Conservation (phyloP, 37 sponge, comb jelly and placozoan species). For the Spongilla lacustris region DNA sequence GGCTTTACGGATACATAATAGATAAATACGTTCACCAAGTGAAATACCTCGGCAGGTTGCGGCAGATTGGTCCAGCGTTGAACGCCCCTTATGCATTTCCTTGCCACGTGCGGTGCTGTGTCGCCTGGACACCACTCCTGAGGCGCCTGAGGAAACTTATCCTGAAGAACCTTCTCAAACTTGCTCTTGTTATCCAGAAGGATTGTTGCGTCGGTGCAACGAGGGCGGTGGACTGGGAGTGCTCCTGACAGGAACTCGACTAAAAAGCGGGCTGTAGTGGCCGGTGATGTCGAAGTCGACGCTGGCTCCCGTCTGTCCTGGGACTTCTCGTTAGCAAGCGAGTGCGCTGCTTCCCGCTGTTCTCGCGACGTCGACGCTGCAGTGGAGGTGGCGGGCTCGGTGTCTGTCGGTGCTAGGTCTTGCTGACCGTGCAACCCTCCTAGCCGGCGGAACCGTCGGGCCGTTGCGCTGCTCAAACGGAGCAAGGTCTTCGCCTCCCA, state of each 20-base stretch:
- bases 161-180: constrained; percentile 41
- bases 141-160: constrained; percentile 38
- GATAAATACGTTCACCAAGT: no score
- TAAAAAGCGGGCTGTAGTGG: neutral
- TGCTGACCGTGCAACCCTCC: neutral
- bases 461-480: constrained; percentile 42
- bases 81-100: neutral
- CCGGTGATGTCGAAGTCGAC: constrained; percentile 2
- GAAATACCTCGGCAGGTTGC: constrained; percentile 46
- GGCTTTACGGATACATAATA: no score
- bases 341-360: neutral
- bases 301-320: no score
- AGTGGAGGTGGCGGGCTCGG: neutral
- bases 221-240: constrained; percentile 29
- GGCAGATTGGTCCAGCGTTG: constrained; percentile 67
- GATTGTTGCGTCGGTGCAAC: neutral
- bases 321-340: neutral
- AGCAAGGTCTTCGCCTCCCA: constrained; percentile 46
- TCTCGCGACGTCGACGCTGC: neutral
- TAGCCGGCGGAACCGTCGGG: neutral
- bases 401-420: neutral
- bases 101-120: neutral
- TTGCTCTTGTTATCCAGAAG: constrained; percentile 13
- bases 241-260: constrained; percentile 28
- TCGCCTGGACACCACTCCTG: constrained; percentile 31